Conservation (phyloP, 2,888 invertebrate genomes). For the Lasiommata megera region DNA sequence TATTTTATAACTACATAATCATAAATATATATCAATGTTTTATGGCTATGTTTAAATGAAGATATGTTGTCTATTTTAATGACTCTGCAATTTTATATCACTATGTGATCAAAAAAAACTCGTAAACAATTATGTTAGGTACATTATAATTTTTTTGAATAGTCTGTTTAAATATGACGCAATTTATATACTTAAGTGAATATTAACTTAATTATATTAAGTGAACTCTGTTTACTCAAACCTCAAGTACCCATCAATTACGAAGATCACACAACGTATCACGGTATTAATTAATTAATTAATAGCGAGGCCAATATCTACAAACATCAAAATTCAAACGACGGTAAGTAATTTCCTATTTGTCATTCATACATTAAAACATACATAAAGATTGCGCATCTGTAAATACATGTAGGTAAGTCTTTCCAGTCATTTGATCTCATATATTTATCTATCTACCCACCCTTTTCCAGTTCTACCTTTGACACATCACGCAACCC, state of each 20-base stretch:
- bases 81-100: constrained; percentile 48
- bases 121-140: constrained; percentile 43
- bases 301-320: constrained; percentile 19
- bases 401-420: background rate
- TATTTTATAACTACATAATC: constrained; percentile 29
- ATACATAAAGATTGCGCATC: background rate
- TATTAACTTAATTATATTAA: constrained; percentile 68
- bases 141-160: constrained; percentile 37
- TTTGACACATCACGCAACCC: background rate
- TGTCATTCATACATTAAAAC: constrained; percentile 1
- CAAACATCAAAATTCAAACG: constrained; percentile 7
- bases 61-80: constrained; percentile 63
- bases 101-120: constrained; percentile 39
- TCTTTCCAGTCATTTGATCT: background rate
- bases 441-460: background rate
- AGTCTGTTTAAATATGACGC: constrained; percentile 49
- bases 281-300: constrained; percentile 19
- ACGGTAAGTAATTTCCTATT: background rate
- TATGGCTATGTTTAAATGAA: constrained; percentile 57
- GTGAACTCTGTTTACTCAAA: constrained; percentile 46
- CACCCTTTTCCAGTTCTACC: background rate
- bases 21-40: constrained; percentile 33
- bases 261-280: constrained; percentile 37
- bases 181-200: constrained; percentile 37
- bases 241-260: constrained; percentile 34